Conservation (phyloP, 2,797 vertebrate genomes). For the Gallirallus australis region DNA sequence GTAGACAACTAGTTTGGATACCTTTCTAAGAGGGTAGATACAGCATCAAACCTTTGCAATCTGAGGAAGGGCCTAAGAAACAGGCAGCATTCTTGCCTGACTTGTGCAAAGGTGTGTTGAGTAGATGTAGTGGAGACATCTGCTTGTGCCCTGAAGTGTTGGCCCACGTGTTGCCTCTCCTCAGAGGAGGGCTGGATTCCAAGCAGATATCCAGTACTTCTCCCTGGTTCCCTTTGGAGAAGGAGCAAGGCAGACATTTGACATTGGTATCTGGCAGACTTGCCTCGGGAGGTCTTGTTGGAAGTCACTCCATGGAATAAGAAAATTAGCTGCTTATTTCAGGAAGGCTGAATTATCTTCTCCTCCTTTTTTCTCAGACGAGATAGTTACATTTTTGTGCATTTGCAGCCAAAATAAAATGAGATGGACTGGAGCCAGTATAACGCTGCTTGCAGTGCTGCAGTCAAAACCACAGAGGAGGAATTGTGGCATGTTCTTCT, state of each 20-base stretch:
- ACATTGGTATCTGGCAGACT: neutral
- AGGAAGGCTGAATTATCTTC: neutral
- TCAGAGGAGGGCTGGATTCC: neutral
- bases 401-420: neutral
- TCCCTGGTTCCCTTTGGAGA: neutral
- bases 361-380: neutral
- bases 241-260: neutral
- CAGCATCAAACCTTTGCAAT: neutral
- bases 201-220: neutral
- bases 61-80: neutral
- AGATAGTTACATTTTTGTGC: neutral
- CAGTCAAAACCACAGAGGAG: neutral
- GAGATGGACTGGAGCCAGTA: neutral
- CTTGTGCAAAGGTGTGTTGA: neutral
- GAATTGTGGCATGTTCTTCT: neutral
- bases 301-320: neutral
- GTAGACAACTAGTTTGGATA: neutral
- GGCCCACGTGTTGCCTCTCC: neutral
- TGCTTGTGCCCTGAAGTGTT: neutral
- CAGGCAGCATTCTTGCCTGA: neutral
- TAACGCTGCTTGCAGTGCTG: neutral
- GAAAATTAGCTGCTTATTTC: neutral
- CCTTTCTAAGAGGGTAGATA: neutral
- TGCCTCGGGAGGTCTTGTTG: neutral
- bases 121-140: neutral